Percentiles rank a stretch among this genome's conserved stretches.
Evolutionary conservation across 2,888 invertebrate genomes (phyloP).

Genomic region (Dolomedes plantarius): DNA sequence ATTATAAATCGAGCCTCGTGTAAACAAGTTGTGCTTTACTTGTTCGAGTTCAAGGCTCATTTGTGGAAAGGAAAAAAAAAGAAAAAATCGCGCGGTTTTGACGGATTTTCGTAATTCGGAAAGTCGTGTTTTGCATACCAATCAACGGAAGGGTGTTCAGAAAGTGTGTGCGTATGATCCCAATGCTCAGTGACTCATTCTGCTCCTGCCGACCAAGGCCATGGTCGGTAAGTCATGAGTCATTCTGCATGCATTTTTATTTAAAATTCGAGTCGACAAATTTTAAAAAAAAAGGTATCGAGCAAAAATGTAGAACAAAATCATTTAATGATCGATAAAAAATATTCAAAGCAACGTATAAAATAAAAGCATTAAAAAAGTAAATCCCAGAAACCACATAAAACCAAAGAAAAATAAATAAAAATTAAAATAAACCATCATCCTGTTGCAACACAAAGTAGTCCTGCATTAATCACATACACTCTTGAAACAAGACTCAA

Average conservation of each 20-base stretch:
- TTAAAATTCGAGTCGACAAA: neutral
- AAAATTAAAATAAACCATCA: too few relatives aligned
- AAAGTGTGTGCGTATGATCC: neutral
- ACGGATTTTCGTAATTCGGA: conserved; percentile 45
- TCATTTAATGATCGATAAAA: too few relatives aligned
- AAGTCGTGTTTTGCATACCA: conserved; percentile 46
- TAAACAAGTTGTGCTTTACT: conserved; percentile 52
- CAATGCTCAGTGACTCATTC: conserved; percentile 7
- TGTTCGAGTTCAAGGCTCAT: conserved; percentile 65
- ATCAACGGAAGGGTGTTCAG: conserved; percentile 18
- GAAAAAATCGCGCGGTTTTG: conserved; percentile 12
- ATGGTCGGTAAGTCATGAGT: neutral
- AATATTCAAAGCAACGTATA: too few relatives aligned
- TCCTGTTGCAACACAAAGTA: too few relatives aligned
- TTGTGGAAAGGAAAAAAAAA: conserved; percentile 36
- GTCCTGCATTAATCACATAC: too few relatives aligned
- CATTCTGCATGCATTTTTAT: neutral
- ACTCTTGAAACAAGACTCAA: too few relatives aligned
- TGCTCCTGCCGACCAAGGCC: conserved; percentile 7
- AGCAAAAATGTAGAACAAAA: too few relatives aligned
- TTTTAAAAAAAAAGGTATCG: too few relatives aligned
- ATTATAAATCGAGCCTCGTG: conserved; percentile 54
- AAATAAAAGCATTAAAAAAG: too few relatives aligned
- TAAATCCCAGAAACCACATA: too few relatives aligned
- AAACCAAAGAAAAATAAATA: too few relatives aligned